Evolutionary conservation across 2,888 invertebrate species (phyloP).

Genomic region (Drosophila sordidula): DNA sequence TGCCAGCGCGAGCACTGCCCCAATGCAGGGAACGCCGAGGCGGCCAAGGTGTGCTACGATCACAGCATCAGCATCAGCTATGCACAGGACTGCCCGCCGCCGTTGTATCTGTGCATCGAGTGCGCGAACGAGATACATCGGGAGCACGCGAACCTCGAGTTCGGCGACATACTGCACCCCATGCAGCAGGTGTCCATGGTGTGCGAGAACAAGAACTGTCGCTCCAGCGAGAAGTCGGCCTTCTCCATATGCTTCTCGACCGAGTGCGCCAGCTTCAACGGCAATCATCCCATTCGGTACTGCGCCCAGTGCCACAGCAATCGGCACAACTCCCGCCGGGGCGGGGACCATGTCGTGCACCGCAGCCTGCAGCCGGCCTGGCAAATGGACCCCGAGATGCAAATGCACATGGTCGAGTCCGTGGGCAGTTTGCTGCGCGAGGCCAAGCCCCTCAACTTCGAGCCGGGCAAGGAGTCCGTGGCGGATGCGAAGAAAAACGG

Average conservation of each 20-base stretch:
- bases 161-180: constrained; percentile 95
- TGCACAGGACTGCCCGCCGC: constrained; percentile 95
- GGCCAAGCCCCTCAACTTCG: constrained; percentile 92
- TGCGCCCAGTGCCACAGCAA: constrained; percentile 95
- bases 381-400: constrained; percentile 95
- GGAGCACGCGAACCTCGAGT: constrained; percentile 93
- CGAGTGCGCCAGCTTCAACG: constrained; percentile 98
- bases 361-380: constrained; percentile 94
- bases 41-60: constrained; percentile 97
- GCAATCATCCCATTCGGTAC: constrained; percentile 97
- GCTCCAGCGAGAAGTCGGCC: constrained; percentile 95
- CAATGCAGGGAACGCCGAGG: constrained; percentile 93
- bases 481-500: constrained; percentile 84
- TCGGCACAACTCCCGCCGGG: constrained; percentile 94
- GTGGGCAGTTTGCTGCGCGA: constrained; percentile 96
- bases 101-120: constrained; percentile 97
- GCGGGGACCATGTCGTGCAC: constrained; percentile 96
- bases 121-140: constrained; percentile 97
- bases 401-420: constrained; percentile 96
- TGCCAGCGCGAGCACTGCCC: constrained; percentile 97
- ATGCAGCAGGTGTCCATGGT: constrained; percentile 97
- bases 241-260: constrained; percentile 98
- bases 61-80: constrained; percentile 95
- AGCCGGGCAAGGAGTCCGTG: constrained; percentile 86
- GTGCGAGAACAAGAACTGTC: constrained; percentile 99